phyloP scores from a whole-genome alignment of 2,888 invertebrate species.

The Halictus quadricinctus region DNA sequence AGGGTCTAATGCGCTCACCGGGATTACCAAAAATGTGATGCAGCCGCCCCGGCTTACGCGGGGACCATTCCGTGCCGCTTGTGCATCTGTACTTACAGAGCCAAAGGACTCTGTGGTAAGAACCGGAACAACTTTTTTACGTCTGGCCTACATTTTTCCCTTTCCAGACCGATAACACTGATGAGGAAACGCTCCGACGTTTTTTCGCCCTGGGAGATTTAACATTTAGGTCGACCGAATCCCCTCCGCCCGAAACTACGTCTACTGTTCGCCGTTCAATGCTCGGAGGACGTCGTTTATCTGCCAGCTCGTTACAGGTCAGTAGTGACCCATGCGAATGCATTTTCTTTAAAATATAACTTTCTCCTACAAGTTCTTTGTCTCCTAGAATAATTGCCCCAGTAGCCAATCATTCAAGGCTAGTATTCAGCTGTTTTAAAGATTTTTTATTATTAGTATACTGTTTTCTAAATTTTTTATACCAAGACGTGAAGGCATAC shows the following conservation, averaged over 20 bases:
- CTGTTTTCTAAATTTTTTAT: too few relatives aligned
- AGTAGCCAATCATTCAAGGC: too few relatives aligned
- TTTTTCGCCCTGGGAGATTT: background rate
- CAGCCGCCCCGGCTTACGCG: conserved; percentile 3
- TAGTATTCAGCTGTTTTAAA: too few relatives aligned
- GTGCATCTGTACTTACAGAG: background rate
- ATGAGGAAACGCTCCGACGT: background rate
- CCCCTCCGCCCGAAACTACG: background rate
- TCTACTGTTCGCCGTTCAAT: background rate
- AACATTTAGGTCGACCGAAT: background rate
- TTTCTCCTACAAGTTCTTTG: background rate
- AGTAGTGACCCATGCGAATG: background rate
- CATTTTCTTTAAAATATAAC: background rate
- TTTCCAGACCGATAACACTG: background rate
- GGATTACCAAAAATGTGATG: conserved; percentile 60
- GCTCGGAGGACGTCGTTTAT: background rate
- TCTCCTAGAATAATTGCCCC: too few relatives aligned
- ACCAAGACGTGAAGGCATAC: too few relatives aligned
- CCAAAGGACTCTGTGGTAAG: background rate
- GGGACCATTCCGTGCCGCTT: conserved; percentile 10
- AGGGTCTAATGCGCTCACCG: conserved; percentile 42
- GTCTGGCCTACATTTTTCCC: background rate
- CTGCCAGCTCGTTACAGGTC: background rate
- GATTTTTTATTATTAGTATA: too few relatives aligned
- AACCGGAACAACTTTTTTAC: background rate